Percentiles rank a stretch among this genome's conserved stretches.
phyloP scores from a whole-genome alignment of 2,888 invertebrate species.

The Ectropis crepuscularia region DNA sequence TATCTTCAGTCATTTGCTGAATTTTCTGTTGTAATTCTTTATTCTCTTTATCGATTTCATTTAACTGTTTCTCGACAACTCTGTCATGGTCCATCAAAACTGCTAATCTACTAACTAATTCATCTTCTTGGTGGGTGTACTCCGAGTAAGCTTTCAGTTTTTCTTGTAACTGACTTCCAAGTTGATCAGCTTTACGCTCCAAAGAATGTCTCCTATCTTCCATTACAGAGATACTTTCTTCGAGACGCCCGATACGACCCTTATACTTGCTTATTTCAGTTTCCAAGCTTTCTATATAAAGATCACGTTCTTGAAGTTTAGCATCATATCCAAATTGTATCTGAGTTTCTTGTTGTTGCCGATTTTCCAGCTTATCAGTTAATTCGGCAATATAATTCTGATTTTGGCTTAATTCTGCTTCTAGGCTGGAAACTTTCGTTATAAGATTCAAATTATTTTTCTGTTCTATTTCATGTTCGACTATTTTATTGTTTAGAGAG shows the following conservation, averaged over 20 bases:
- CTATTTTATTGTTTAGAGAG: conserved; percentile 69
- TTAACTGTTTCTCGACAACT: conserved; percentile 86
- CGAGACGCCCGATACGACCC: conserved; percentile 86
- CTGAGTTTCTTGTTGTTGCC: conserved; percentile 69
- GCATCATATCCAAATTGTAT: conserved; percentile 83
- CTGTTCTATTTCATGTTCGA: conserved; percentile 72
- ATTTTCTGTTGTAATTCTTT: conserved; percentile 82
- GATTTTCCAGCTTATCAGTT: conserved; percentile 60
- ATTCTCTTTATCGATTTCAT: conserved; percentile 84
- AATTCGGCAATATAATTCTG: conserved; percentile 67
- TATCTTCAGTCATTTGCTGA: conserved; percentile 79
- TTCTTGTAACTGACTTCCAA: conserved; percentile 85
- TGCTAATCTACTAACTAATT: conserved; percentile 86
- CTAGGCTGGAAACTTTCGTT: conserved; percentile 70
- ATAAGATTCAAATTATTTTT: conserved; percentile 70
- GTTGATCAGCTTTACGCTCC: conserved; percentile 85
- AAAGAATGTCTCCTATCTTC: conserved; percentile 85
- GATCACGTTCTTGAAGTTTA: conserved; percentile 90
- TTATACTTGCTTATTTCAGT: conserved; percentile 87
- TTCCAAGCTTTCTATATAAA: conserved; percentile 90
- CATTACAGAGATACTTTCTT: conserved; percentile 86
- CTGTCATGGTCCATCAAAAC: conserved; percentile 87
- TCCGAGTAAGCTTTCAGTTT: conserved; percentile 85
- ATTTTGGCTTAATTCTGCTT: conserved; percentile 69
- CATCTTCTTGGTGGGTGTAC: conserved; percentile 86